Evolutionary conservation across 2,888 invertebrate genomes (phyloP).

Genomic region (Chorisops tibialis): DNA sequence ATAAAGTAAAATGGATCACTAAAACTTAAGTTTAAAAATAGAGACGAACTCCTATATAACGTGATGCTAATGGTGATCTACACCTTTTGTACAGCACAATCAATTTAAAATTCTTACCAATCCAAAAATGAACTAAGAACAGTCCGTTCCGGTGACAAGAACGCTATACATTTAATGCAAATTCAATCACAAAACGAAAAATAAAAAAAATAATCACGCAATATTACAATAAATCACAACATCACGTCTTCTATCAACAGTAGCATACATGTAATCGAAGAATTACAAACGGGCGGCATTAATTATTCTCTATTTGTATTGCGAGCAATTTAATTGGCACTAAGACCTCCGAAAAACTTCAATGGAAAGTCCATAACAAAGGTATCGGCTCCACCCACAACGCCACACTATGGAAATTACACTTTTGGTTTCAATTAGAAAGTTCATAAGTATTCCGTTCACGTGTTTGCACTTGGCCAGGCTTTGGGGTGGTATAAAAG

Average conservation of each 20-base stretch:
- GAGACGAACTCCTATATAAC: too few relatives aligned
- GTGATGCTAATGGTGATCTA: too few relatives aligned
- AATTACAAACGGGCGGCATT: not conserved
- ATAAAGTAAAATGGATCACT: too few relatives aligned
- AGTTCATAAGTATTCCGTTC: constrained; percentile 2
- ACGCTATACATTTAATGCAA: too few relatives aligned
- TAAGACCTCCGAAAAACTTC: constrained; percentile 10
- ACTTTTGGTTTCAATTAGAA: constrained; percentile 6
- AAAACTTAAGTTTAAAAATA: too few relatives aligned
- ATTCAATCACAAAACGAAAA: too few relatives aligned
- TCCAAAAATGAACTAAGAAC: too few relatives aligned
- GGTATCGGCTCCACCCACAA: not conserved
- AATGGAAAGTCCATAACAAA: not conserved
- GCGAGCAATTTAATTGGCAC: not conserved
- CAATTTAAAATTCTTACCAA: too few relatives aligned
- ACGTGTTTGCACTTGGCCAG: not conserved
- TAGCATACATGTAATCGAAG: not conserved
- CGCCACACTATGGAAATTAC: not conserved
- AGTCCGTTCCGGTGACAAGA: too few relatives aligned
- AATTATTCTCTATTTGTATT: not conserved
- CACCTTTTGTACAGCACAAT: too few relatives aligned
- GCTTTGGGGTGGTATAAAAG: constrained; percentile 5
- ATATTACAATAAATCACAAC: not conserved
- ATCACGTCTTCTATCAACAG: constrained; percentile 1
- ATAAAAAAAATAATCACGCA: not conserved